Evolutionary conservation across 2,113 vertebrate species (phyloP).

Genomic region (Willisornis vidua): DNA sequence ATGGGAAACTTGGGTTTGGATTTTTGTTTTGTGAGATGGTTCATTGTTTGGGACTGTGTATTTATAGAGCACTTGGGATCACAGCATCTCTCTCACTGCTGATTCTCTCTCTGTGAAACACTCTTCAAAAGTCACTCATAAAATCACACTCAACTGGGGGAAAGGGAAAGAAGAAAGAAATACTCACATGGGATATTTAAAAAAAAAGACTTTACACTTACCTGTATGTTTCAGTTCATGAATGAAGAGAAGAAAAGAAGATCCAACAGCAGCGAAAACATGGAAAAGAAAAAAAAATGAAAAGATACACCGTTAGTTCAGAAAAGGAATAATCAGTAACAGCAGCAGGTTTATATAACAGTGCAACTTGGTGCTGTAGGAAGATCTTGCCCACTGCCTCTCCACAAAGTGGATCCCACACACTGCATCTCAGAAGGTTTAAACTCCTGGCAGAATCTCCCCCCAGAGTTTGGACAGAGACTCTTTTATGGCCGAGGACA

Average conservation of each 20-base stretch:
- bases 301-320: background rate
- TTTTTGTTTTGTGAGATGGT: background rate
- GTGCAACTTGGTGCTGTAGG: background rate
- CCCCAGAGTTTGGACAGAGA: background rate
- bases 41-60: background rate
- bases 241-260: background rate
- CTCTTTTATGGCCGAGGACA: background rate
- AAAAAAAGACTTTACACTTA: background rate
- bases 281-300: background rate
- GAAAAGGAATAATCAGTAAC: background rate
- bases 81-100: background rate
- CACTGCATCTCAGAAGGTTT: background rate
- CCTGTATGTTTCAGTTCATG: constrained; percentile 14
- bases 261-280: background rate
- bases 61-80: background rate
- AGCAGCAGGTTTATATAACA: background rate
- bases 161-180: background rate
- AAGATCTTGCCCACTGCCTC: background rate
- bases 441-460: background rate
- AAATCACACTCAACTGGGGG: fast-evolving
- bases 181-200: background rate
- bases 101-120: background rate
- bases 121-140: background rate
- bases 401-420: background rate
- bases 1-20: background rate